Conservation (phyloP, 2,888 invertebrate species). For the Sinelater perroti region DNA sequence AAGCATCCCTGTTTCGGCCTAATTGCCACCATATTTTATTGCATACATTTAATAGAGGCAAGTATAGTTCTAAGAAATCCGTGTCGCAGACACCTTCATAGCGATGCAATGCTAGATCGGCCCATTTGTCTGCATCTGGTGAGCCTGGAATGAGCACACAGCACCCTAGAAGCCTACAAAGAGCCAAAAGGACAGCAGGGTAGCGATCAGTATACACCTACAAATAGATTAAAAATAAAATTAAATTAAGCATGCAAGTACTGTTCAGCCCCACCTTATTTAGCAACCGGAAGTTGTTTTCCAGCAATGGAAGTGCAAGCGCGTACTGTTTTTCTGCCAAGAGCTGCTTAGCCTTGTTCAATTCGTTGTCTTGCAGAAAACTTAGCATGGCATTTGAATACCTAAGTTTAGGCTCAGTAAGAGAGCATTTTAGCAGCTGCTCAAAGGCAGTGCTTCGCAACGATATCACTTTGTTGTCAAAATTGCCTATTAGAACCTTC, state of each 20-base stretch:
- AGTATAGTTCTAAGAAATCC: slow-evolving; percentile 73
- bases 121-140: slow-evolving; percentile 73
- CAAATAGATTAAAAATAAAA: not conserved
- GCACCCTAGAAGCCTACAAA: slow-evolving; percentile 76
- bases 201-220: slow-evolving; percentile 73
- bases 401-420: slow-evolving; percentile 65
- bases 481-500: slow-evolving; percentile 76
- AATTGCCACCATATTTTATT: slow-evolving; percentile 72
- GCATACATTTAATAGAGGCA: slow-evolving; percentile 74
- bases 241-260: not conserved
- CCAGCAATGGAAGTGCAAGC: slow-evolving; percentile 70
- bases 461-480: slow-evolving; percentile 72
- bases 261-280: slow-evolving; percentile 63
- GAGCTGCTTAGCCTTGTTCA: slow-evolving; percentile 68
- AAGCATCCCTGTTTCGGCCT: slow-evolving; percentile 68
- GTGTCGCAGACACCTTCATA: slow-evolving; percentile 78
- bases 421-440: slow-evolving; percentile 67
- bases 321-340: slow-evolving; percentile 68
- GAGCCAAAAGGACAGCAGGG: slow-evolving; percentile 70
- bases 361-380: slow-evolving; percentile 74
- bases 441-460: slow-evolving; percentile 73
- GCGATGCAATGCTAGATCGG: slow-evolving; percentile 72
- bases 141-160: slow-evolving; percentile 61
- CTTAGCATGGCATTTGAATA: slow-evolving; percentile 66
- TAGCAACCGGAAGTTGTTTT: slow-evolving; percentile 73